These are phyloP conservation scores for Helleia helle DNA, from an alignment of 2,888 invertebrate genomes.

Conservation along the genomic window DNA sequence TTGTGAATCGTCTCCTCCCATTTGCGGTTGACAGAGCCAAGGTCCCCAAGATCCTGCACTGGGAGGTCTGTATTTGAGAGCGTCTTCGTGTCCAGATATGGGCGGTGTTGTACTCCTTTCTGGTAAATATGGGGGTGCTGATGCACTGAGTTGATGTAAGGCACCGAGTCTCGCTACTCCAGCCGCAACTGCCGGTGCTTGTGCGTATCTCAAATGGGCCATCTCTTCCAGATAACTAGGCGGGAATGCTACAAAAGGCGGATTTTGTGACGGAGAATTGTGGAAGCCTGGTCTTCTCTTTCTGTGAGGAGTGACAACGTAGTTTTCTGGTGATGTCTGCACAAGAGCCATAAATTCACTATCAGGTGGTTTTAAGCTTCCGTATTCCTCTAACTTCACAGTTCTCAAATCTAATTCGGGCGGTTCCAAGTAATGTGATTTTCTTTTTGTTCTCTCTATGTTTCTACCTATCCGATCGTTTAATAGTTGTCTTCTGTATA, in stretches of 20 bases:
- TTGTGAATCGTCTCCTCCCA: slow-evolving; percentile 66
- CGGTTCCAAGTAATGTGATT: slow-evolving; percentile 77
- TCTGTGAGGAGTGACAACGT: slow-evolving; percentile 90
- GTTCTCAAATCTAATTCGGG: slow-evolving; percentile 79
- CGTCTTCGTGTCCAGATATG: slow-evolving; percentile 70
- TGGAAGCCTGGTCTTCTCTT: slow-evolving; percentile 91
- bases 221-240: slow-evolving; percentile 84
- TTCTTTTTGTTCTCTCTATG: slow-evolving; percentile 76
- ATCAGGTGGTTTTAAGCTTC: slow-evolving; percentile 79
- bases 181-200: slow-evolving; percentile 73
- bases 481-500: slow-evolving; percentile 75
- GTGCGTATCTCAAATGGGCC: slow-evolving; percentile 76
- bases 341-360: slow-evolving; percentile 80
- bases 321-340: slow-evolving; percentile 84
- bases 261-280: slow-evolving; percentile 90
- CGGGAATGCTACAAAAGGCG: slow-evolving; percentile 88
- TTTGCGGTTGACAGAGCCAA: slow-evolving; percentile 79
- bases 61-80: slow-evolving; percentile 77
- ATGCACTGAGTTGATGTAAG: slow-evolving; percentile 79
- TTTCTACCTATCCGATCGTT: slow-evolving; percentile 76
- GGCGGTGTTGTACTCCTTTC: slow-evolving; percentile 77
- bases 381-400: slow-evolving; percentile 79
- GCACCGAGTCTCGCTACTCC: slow-evolving; percentile 66
- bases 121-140: slow-evolving; percentile 81
- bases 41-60: slow-evolving; percentile 82